phyloP scores from a whole-genome alignment of 2,888 invertebrate species.

The Cybosia mesomella region DNA sequence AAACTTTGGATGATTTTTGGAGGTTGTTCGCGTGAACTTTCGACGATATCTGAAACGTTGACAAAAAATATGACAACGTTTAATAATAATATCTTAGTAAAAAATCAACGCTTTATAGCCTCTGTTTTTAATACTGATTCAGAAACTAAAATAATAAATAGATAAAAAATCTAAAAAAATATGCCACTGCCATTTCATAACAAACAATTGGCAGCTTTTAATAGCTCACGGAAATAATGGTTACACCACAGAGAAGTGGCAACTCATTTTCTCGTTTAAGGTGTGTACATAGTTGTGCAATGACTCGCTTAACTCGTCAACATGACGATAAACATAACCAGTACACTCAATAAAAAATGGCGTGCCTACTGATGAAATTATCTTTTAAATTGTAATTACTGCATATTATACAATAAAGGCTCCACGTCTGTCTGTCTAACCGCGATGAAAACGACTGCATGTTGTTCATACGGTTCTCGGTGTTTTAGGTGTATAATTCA shows the following conservation, averaged over 20 bases:
- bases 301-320: constrained; percentile 31
- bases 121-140: too few relatives aligned
- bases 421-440: neutral
- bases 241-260: constrained; percentile 43
- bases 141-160: constrained; percentile 1
- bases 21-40: too few relatives aligned
- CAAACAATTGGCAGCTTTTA: constrained; percentile 41
- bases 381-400: neutral
- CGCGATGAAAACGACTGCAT: neutral
- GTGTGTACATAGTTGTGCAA: constrained; percentile 44
- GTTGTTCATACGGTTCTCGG: too few relatives aligned
- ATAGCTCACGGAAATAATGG: constrained; percentile 48
- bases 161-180: constrained; percentile 32
- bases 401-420: neutral
- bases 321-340: constrained; percentile 13
- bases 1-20: too few relatives aligned
- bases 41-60: too few relatives aligned
- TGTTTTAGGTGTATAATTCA: too few relatives aligned
- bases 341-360: neutral
- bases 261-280: constrained; percentile 41
- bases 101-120: too few relatives aligned
- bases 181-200: constrained; percentile 37
- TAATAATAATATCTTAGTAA: too few relatives aligned
- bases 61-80: too few relatives aligned
- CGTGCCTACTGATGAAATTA: neutral